Evolutionary conservation across 2,113 vertebrate genomes (phyloP).

Genomic region (Elgaria multicarinata): DNA sequence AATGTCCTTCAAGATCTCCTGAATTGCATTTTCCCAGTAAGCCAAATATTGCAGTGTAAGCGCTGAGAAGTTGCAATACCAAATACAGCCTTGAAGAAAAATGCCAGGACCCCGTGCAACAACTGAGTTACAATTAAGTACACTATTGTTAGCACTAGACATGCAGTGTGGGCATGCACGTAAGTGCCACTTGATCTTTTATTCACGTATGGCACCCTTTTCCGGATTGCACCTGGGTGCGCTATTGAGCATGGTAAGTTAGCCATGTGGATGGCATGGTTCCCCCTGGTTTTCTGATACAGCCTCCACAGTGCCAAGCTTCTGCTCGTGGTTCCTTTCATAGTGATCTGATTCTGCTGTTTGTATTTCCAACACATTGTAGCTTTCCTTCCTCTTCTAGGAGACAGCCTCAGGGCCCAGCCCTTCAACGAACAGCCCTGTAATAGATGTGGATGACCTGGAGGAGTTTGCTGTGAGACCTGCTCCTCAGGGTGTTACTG

Average conservation of each 20-base stretch:
- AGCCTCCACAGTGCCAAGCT: neutral
- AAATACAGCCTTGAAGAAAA: no score
- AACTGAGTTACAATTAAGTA: no score
- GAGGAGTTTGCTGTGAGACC: constrained; percentile 95
- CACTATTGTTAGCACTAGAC: no score
- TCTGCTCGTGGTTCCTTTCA: neutral
- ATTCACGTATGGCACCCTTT: neutral
- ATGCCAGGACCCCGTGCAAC: no score
- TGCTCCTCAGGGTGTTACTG: constrained; percentile 91
- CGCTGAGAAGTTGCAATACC: no score
- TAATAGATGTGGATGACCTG: constrained; percentile 92
- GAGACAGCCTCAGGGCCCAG: constrained; percentile 94
- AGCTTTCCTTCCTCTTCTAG: constrained; percentile 68
- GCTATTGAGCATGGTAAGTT: neutral
- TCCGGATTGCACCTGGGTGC: neutral
- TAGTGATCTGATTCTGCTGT: neutral
- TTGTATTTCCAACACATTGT: constrained; percentile 11
- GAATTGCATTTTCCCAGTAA: neutral
- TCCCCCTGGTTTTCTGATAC: neutral
- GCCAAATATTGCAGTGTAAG: neutral
- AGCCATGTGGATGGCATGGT: no score
- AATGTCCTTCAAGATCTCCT: neutral
- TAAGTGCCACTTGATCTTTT: neutral
- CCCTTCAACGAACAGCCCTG: constrained; percentile 84
- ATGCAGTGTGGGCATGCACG: no score